Base-by-base conservation (phyloP, 2,888 invertebrate species). In the Luffia ferchaultella region DNA sequence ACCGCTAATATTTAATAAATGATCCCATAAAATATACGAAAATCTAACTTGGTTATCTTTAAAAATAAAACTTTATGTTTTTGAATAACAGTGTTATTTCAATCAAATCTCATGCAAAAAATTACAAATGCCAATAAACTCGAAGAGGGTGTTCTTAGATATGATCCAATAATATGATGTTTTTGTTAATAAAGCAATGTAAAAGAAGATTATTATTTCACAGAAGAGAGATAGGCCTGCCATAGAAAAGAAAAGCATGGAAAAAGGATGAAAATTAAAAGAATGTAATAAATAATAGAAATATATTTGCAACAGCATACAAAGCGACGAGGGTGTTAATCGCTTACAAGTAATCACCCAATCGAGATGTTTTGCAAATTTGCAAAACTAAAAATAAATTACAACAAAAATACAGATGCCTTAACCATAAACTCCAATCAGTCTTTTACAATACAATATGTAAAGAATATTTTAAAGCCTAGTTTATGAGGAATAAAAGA, bases 271-370 rank as follows among this genome's bases (percentile, higher is more conserved):
- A 78, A 70, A 83, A 82, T 80, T 74, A 80, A 82, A 82, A 83
- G 78, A 80, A 76, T 68, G 67, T 78, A 75, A 75, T 18, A 78
- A 82, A 82, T 78, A 82, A 80, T 46, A 50, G 76, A 73, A 78
- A 71, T 82, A 80, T 82, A 83, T 82, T 83, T 82, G 83, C 78
- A 82, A 82, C 82, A 78, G 80, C 80, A 80, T 55, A 57, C 82
- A 77, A 73, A 72, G 63, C 79, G 78, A 82, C 82, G 76, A 76
- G 68, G 72, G 65, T 72, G 15, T 49, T 42, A 46, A 48, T 47
- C 43, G 44, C 20, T 49, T 47, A 47, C 43, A 52, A 52, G 49
- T 46, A 47, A 47, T 45, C 20, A 47, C 15, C 50, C 45, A 51
- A 46, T 48, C 45, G 17, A 46, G 42, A 41, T 49, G 20, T 49